Percentiles rank a stretch among this genome's conserved stretches.
These are phyloP conservation scores for Thymelicus sylvestris DNA, from an alignment of 2,888 invertebrate genomes.

Conservation along the genomic window DNA sequence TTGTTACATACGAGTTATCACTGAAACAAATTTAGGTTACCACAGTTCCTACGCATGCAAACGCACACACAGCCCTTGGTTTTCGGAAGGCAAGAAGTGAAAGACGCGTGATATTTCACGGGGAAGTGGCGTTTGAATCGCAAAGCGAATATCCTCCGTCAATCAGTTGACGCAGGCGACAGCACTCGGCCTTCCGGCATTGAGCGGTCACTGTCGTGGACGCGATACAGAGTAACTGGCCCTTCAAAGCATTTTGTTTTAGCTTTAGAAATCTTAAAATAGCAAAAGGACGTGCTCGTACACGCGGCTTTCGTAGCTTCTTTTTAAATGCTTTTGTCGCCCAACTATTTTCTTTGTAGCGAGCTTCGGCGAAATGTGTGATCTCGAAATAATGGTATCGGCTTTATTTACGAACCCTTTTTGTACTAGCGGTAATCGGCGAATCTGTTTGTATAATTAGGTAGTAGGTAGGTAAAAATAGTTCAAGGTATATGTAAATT, in stretches of 20 bases:
- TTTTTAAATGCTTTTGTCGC: conserved; percentile 2
- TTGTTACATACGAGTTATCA: no score
- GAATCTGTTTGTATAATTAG: no score
- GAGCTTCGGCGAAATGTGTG: not conserved
- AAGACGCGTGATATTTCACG: conserved; percentile 56
- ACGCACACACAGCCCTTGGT: conserved; percentile 13
- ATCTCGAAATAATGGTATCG: not conserved
- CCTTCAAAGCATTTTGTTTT: conserved; percentile 32
- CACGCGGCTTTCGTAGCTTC: not conserved
- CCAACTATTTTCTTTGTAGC: not conserved
- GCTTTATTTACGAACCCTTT: not conserved
- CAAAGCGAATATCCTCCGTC: conserved; percentile 51
- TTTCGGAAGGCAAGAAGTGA: conserved; percentile 30
- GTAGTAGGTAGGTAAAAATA: no score
- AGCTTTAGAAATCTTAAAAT: conserved; percentile 13
- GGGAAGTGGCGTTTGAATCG: conserved; percentile 52
- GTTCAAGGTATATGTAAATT: no score
- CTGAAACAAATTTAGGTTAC: no score
- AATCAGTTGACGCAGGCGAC: conserved; percentile 52
- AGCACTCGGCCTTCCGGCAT: conserved; percentile 60
- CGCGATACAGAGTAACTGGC: conserved; percentile 24
- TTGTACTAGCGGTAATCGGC: no score
- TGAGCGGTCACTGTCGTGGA: conserved; percentile 41
- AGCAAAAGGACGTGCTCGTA: conserved; percentile 10
- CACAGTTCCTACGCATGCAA: conserved; percentile 1